phyloP scores from a whole-genome alignment of 2,888 invertebrate genomes.

The Drosophila mercatorum region DNA sequence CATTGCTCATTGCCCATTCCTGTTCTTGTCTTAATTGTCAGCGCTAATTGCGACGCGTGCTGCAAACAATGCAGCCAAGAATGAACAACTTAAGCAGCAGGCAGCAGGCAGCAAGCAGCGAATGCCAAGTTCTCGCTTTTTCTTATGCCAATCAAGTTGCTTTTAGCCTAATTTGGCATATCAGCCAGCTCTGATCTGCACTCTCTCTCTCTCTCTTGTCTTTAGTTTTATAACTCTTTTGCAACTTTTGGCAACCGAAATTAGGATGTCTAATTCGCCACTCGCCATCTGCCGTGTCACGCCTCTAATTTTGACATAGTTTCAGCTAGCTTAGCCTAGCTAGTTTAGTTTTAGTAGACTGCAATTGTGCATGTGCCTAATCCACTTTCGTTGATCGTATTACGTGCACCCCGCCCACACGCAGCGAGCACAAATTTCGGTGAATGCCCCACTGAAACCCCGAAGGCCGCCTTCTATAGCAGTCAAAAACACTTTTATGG shows the following conservation, averaged over 20 bases:
- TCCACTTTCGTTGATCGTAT: slow-evolving; percentile 72
- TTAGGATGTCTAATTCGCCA: slow-evolving; percentile 10
- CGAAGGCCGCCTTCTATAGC: slow-evolving; percentile 37
- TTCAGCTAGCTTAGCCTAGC: slow-evolving; percentile 30
- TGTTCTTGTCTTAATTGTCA: slow-evolving; percentile 63
- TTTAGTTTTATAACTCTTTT: background rate
- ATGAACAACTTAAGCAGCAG: slow-evolving; percentile 15
- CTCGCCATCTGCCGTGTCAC: slow-evolving; percentile 22
- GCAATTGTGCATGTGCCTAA: slow-evolving; percentile 51
- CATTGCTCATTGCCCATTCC: slow-evolving; percentile 45
- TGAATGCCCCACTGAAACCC: slow-evolving; percentile 36
- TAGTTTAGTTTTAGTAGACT: slow-evolving; percentile 52
- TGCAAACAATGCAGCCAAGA: slow-evolving; percentile 45
- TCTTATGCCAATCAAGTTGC: slow-evolving; percentile 7
- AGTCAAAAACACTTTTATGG: slow-evolving; percentile 68
- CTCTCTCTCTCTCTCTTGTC: background rate
- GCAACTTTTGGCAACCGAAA: slow-evolving; percentile 8
- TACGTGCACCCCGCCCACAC: slow-evolving; percentile 30
- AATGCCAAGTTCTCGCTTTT: slow-evolving; percentile 12
- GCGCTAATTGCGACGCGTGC: slow-evolving; percentile 59
- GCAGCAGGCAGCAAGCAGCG: slow-evolving; percentile 1
- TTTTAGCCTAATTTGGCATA: slow-evolving; percentile 18
- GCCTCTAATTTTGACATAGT: slow-evolving; percentile 71
- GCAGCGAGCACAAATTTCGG: slow-evolving; percentile 19
- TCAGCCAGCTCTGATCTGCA: background rate